These are phyloP conservation scores for Urocolius indicus DNA, from an alignment of 2,113 vertebrate genomes.

Conservation along the genomic window DNA sequence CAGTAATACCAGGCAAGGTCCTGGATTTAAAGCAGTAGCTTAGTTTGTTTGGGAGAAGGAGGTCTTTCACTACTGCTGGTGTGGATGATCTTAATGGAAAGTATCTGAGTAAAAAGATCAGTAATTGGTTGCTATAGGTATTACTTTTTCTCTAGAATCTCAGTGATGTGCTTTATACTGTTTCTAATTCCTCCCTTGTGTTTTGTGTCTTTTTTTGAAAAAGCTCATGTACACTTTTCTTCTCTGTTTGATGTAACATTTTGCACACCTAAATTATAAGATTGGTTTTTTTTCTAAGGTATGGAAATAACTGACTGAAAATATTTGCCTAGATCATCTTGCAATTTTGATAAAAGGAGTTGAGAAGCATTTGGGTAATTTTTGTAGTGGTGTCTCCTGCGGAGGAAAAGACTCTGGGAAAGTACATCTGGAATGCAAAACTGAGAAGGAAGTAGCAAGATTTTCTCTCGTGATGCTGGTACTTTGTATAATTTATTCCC, in stretches of 20 bases:
- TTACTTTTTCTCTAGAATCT: not conserved
- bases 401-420: not conserved
- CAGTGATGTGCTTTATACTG: not conserved
- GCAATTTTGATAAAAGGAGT: not conserved
- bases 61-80: not conserved
- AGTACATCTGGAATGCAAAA: not conserved
- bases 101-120: not conserved
- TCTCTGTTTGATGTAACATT: not conserved
- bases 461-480: not conserved
- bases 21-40: not conserved
- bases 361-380: not conserved
- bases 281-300: not conserved
- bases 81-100: not conserved
- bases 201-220: not conserved
- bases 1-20: not conserved
- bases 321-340: not conserved
- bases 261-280: not conserved
- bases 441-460: not conserved
- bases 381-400: not conserved
- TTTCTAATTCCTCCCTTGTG: not conserved
- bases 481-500: not conserved
- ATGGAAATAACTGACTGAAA: not conserved
- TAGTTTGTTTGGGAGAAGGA: not conserved
- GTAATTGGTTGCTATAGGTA: not conserved
- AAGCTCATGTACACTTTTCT: not conserved